Evolutionary conservation across 2,797 vertebrate genomes (phyloP), one percentile per base, ranked within the genome.

Genomic region (Myiotriccus ornatus): DNA sequence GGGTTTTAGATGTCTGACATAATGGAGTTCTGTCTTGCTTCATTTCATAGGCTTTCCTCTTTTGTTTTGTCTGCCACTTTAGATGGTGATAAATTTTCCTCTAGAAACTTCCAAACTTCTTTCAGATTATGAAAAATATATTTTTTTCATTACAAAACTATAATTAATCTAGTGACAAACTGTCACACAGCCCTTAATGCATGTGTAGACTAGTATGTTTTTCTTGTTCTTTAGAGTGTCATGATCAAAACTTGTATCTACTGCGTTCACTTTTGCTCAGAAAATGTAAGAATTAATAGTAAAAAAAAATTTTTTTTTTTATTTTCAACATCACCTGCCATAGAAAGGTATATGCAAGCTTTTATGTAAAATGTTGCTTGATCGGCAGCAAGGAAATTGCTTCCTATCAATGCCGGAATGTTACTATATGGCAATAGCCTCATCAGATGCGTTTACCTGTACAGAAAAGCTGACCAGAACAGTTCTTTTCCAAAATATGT

Each of bases 11-110:
- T 73, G 43, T 53, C 73, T 75, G 62, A 71, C 32, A 85, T 74
- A 95, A 85, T 69, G 64, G 79, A 93, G 34, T 79, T 89, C 60
- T 95, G 56, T 80, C 88, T 85, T 82, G 39, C 82, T 87, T 88
- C 50, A 60, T 85, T 60, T 94, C 65, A 50, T 79, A 90, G 65
- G 22, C 32, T 91, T 44, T 84, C 52, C 55, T 93, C 28, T 90
- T 73, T 35, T 86, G 35, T 84, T 21, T 76, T 85, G 41, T 41
- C 63, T 93, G 89, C 70, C 95, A 43, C 46, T 71, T 95, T 44
- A 77, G 67, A 83, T 27, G 30, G 75, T 79, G 41, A 94, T 91
- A 81, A 81, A 71, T 91, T 94, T 85, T 70, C 43, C 67, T 84
- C 79, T 81, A n/a, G 91, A 94, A 89, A 17, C 19, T 52, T 84